Evolutionary conservation across 2,113 vertebrate genomes (phyloP).

Genomic region (Alexandromys fortis): DNA sequence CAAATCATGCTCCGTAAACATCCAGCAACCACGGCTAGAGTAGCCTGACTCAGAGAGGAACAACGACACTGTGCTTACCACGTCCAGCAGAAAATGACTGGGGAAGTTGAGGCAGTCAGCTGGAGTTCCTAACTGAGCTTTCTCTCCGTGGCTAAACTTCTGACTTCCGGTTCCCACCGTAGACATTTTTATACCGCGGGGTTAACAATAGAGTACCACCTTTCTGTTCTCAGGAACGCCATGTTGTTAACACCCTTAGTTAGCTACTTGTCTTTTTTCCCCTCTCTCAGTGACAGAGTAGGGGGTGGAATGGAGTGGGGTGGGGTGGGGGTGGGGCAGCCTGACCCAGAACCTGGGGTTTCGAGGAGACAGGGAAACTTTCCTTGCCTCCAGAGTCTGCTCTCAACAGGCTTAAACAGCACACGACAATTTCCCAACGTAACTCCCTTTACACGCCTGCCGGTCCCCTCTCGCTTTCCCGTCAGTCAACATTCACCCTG

Average conservation of each 20-base stretch:
- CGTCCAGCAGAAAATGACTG: neutral
- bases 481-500: neutral
- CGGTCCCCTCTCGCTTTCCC: neutral
- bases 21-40: neutral
- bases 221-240: neutral
- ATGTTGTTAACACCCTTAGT: no score
- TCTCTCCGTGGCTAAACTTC: neutral
- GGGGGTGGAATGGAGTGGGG: no score
- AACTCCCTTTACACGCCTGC: neutral
- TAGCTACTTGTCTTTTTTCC: neutral
- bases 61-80: neutral
- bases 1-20: neutral
- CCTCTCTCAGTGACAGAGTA: neutral
- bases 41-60: neutral
- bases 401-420: neutral
- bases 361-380: no score
- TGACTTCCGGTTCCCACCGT: neutral
- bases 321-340: no score
- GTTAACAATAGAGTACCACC: neutral
- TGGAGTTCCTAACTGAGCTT: neutral
- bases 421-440: neutral
- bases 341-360: neutral
- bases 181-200: neutral
- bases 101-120: neutral
- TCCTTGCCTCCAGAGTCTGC: neutral